These are phyloP conservation scores for Anolis carolinensis DNA, from an alignment of 2,113 vertebrate genomes.

Conservation along the genomic window DNA sequence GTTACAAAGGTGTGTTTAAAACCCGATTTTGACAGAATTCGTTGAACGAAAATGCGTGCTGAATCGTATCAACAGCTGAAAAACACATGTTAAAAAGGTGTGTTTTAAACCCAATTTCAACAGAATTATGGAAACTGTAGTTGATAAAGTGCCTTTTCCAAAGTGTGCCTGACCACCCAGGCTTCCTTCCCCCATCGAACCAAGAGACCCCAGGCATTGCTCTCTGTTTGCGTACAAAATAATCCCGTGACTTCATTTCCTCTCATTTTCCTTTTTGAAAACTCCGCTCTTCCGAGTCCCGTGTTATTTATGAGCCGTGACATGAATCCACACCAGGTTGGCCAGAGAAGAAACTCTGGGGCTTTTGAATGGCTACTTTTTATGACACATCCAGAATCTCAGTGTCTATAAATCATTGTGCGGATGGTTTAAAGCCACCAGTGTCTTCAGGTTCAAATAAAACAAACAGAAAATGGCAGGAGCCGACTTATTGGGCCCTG, in stretches of 20 bases:
- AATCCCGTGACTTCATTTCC: conserved; percentile 67
- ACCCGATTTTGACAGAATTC: no score
- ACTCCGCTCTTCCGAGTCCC: conserved; percentile 45
- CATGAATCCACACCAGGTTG: conserved; percentile 48
- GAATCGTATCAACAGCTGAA: no score
- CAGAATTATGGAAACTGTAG: no score
- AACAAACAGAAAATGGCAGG: conserved; percentile 47
- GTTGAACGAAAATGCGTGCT: no score
- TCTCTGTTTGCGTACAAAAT: conserved; percentile 49
- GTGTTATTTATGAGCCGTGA: conserved; percentile 61
- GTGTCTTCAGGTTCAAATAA: conserved; percentile 58
- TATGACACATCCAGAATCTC: conserved; percentile 51
- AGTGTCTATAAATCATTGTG: conserved; percentile 59
- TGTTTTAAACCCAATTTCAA: no score
- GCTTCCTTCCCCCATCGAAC: no score
- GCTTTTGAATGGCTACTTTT: conserved; percentile 59
- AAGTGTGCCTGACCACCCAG: neutral
- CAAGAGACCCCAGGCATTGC: conserved; percentile 37
- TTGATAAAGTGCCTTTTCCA: neutral
- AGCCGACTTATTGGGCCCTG: conserved; percentile 53
- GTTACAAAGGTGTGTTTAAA: no score
- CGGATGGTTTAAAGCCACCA: conserved; percentile 56
- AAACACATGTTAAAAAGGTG: no score
- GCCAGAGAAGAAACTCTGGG: conserved; percentile 31
- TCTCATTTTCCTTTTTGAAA: neutral